Evolutionary conservation across 2,797 vertebrate species (phyloP).

Genomic region (Platyrinchus mystaceus): DNA sequence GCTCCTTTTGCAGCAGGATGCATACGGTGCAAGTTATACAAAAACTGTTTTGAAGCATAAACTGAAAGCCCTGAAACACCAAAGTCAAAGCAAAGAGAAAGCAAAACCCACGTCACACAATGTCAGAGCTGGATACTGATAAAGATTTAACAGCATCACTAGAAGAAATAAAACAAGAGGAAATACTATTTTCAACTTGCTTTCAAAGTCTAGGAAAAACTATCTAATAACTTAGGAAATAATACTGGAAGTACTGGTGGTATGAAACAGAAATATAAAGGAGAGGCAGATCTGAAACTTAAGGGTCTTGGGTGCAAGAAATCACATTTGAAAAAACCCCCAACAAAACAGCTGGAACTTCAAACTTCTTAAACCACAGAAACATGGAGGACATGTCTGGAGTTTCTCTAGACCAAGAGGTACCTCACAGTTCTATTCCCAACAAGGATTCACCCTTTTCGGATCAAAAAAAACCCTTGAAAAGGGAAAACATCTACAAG

Average conservation of each 20-base stretch:
- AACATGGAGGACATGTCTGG: neutral
- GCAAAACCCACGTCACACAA: neutral
- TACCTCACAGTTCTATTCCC: neutral
- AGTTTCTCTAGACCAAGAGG: neutral
- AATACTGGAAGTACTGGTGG: neutral
- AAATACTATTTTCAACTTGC: neutral
- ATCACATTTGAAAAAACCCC: accelerated
- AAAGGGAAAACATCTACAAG: neutral
- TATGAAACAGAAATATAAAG: neutral
- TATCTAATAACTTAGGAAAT: neutral
- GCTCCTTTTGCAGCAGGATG: neutral
- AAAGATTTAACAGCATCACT: neutral
- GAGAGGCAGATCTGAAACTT: neutral
- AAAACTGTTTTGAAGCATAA: neutral
- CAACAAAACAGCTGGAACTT: neutral
- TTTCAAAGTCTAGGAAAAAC: neutral
- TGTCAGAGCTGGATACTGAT: neutral
- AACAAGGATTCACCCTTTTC: neutral
- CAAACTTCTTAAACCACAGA: neutral
- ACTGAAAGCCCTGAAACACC: neutral
- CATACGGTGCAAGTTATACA: neutral
- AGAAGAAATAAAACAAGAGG: neutral
- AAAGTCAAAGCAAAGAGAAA: neutral
- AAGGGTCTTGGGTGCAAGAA: neutral
- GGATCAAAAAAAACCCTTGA: neutral